Evolutionary conservation across 1,140 invertebrate species (phyloP), one percentile per base, ranked within the genome.

Genomic region (Gonatopus flavifemur): DNA sequence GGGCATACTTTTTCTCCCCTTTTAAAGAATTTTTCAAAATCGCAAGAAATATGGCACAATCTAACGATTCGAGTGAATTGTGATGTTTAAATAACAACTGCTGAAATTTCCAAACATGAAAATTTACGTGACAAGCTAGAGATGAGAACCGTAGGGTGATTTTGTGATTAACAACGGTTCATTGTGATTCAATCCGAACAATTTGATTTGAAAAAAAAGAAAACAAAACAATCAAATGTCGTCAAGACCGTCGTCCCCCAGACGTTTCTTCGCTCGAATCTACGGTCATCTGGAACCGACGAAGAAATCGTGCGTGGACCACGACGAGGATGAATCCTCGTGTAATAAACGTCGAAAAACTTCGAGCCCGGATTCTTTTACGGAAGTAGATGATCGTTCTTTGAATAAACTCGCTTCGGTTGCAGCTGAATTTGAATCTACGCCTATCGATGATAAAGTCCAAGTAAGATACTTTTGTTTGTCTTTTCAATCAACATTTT

Each of bases 211-310:
- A 1, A 36, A 13, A n/a, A 28, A 28, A 28, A 12, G 24, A 45
- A 45, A 45, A 45, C 10, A 12, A 18, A n/a, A 20, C 16, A 4
- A 36, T 18, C 48, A 44, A 58, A 74, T 71, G 72, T 64, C 70
- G 51, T 55, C 65, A 21, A 66, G 81, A 19, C 85, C 84, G 9
- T 86, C 84, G 3, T 84, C 84, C 0, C 86, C 85, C 12, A 69
- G 84, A 22, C 81, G 83, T 57, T 87, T 87, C 67, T 87, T 87
- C 56, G 83, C 83, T 6, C 73, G 84, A 22, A 69, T 87, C 10
- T 87, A 86, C 43, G 85, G 84, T 1, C 80, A 86, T 46, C 69
- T 86, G 1, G 85, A 86, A 38, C 62, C 73, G 28, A 65, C 55
- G 9, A 64, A 65, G 40, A 57, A 50, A 8, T 36, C 41, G 6